Percentiles rank a stretch among this genome's conserved stretches.
These are phyloP conservation scores for Pogonus chalceus DNA, from an alignment of 1,140 invertebrate genomes.

Conservation along the genomic window DNA sequence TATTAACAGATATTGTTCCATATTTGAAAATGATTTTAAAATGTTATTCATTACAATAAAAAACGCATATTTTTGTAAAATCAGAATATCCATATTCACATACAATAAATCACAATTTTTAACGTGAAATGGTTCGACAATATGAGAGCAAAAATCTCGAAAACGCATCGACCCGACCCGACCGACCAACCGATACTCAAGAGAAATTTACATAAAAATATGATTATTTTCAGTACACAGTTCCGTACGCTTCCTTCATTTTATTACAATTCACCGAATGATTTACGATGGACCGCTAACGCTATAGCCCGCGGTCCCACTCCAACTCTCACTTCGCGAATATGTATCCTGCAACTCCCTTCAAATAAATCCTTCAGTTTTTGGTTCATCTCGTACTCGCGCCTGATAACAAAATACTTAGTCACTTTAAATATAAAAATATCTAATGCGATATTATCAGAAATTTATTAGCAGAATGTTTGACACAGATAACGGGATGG, in stretches of 20 bases:
- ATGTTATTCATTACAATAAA: too few species aligned
- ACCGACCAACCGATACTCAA: too few species aligned
- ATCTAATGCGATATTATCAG: slow-evolving; percentile 4
- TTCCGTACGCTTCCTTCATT: slow-evolving; percentile 5
- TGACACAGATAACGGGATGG: slow-evolving; percentile 6
- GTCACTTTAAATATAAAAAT: slow-evolving; percentile 8
- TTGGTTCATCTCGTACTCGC: not conserved
- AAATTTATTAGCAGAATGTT: slow-evolving; percentile 7
- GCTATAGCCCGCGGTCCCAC: too few species aligned
- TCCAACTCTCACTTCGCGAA: too few species aligned
- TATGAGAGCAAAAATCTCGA: too few species aligned
- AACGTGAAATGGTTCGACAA: too few species aligned
- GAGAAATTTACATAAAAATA: slow-evolving; percentile 5
- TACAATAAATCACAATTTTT: too few species aligned
- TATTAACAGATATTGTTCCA: too few species aligned
- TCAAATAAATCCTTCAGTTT: slow-evolving; percentile 2
- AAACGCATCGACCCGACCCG: too few species aligned
- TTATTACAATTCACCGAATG: slow-evolving; percentile 1
- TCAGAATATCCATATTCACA: too few species aligned
- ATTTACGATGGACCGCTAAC: slow-evolving; percentile 1
- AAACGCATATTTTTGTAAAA: too few species aligned
- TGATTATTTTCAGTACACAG: slow-evolving; percentile 3
- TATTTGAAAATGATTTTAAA: too few species aligned
- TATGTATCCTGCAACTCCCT: not conserved
- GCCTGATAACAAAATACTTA: slow-evolving; percentile 1